Percentiles rank a stretch among this genome's conserved stretches.
These are phyloP conservation scores for Rhizoglyphus robini DNA, from an alignment of 1,140 invertebrate species.

Conservation along the genomic window DNA sequence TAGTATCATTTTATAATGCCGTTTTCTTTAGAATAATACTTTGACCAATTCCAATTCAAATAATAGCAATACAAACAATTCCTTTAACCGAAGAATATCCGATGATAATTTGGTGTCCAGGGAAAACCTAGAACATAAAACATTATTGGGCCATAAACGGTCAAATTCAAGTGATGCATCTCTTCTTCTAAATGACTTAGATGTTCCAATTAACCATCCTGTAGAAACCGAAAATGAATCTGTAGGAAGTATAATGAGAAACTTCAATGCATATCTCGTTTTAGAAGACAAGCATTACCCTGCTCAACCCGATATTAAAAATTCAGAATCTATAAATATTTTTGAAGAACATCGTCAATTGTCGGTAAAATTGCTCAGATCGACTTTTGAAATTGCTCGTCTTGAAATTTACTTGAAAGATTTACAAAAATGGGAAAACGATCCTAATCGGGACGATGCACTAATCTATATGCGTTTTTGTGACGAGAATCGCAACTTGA, in stretches of 20 bases:
- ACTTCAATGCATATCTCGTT: slow-evolving; percentile 11
- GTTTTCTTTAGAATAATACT: background rate
- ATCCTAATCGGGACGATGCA: background rate
- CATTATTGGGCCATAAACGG: slow-evolving; percentile 3
- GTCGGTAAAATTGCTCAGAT: slow-evolving; percentile 23
- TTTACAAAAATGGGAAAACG: background rate
- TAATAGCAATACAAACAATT: background rate
- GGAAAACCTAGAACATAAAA: background rate
- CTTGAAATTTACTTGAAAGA: background rate
- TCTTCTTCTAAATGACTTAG: too few relatives aligned
- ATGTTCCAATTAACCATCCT: background rate
- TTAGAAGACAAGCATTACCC: slow-evolving; percentile 49
- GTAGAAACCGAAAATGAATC: slow-evolving; percentile 13
- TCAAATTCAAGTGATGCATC: slow-evolving; percentile 18
- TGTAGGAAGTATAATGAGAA: slow-evolving; percentile 30
- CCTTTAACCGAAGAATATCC: background rate
- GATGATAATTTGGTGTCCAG: background rate
- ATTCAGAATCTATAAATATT: slow-evolving; percentile 59
- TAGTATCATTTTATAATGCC: background rate
- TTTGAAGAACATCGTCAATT: slow-evolving; percentile 71
- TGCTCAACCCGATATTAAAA: slow-evolving; percentile 57
- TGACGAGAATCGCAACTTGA: background rate
- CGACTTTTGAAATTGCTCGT: slow-evolving; percentile 19
- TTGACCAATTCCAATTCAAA: slow-evolving; percentile 1
- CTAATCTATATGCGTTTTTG: background rate